Evolutionary conservation across 2,888 invertebrate species (phyloP), one percentile per base, ranked within the genome.

Genomic region (Papilio elwesi): DNA sequence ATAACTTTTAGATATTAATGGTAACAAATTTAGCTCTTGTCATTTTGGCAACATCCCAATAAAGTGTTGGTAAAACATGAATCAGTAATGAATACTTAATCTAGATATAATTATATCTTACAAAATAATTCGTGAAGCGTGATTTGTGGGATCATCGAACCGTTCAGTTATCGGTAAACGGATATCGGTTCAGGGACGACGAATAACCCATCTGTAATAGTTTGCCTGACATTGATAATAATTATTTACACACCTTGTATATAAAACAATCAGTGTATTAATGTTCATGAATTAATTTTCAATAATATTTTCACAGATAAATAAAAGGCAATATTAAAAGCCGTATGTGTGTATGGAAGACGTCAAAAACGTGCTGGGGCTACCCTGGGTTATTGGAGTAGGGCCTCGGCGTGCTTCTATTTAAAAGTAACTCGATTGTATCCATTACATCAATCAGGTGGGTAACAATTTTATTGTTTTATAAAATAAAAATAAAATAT

Each of bases 21-120:
- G 59, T 59, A 43, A 43, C 59, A 15, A 62, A 62, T 38, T 59
- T n/a, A 43, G n/a, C 43, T 43, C 38, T 15, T 11, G 15, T 62
- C n/a, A 38, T 59, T 59, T 43, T 15, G 15, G 43, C 43, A 62
- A 43, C 59, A 43, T 62, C 9, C 38, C n/a, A 43, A 43, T 62
- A 15, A 43, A 43, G 7, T 7, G 12, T 13, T 38, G 3, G n/a
- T 13, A 43, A 15, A 15, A 59, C n/a, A 43, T 59, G n/a, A 59
- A 10, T 43, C 9, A 15, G 59, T 15, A 43, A 10, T 11, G n/a
- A 38, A 15, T 62, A 62, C 0, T 62, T 9, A 38, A 59, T n/a
- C 26, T 26, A 26, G 26, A 26, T 26, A 26, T 26, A 26, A 26
- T 26, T 26, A 26, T 26, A 26, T 26, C 4, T 4, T 26, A 26